Base-by-base conservation (phyloP, 35 echinoderm and acorn worm species). In the Eucidaris tribuloides region DNA sequence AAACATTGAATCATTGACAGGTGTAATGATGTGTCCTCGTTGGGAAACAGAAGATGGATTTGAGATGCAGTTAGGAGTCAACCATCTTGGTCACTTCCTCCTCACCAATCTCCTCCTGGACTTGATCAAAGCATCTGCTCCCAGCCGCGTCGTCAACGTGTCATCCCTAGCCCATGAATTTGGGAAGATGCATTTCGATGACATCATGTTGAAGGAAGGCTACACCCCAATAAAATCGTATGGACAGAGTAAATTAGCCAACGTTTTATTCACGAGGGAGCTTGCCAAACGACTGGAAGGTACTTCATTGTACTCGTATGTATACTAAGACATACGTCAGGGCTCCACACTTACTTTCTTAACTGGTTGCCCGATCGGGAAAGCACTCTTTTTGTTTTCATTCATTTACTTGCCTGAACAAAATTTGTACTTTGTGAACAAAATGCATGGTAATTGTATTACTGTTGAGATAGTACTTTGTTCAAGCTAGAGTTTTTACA, bases 51-150 rank as follows among this genome's bases (percentile, higher is more conserved):
- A 91, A 58, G 94, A 97, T 74, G 94, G 89, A 0, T 97, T 91
- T 88, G 94, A 97, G 59, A 54, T 97, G 46, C 89, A 90, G 28
- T 74, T 88, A 4, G 89, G 89, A 1, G 81, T 80, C 66, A 97
- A 97, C 83, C 94, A 97, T 46, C 62, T 97, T 9, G 94, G 94
- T 23, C 94, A 87, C 42, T 97, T 97, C 42, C 89, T 91, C 32
- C 60, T 97, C 29, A 97, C 94, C 48, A 90, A 92, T 64, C 89
- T 97, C 71, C 84, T 97, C 9, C 62, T 91, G 36, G 94, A 97
- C 35, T 81, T 97, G 36, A 14, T 97, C 55, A 97, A 91, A 54
- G 78, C 86, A 27, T 97, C 94, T 2, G 9, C 84, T 20, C 89
- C 94, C 27, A 82, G 83, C 35, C 84, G 94, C 20, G 88, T 97